phyloP scores from a whole-genome alignment of 2,888 invertebrate genomes.

The Apantesis nais region DNA sequence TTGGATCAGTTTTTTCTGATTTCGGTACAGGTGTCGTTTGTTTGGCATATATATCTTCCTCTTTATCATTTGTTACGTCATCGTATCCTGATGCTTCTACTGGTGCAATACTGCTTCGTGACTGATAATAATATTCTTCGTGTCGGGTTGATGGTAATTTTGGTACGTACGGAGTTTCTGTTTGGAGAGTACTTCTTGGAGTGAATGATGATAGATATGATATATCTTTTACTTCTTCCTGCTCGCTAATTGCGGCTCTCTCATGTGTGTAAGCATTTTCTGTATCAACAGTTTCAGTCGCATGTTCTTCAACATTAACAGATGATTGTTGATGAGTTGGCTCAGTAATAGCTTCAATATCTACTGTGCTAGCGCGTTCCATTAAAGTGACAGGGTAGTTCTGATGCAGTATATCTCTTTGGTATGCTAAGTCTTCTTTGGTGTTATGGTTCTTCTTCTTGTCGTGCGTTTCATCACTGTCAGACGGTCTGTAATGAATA shows the following conservation, averaged over 20 bases:
- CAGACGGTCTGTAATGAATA: constrained; percentile 79
- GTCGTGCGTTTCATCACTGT: constrained; percentile 69
- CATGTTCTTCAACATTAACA: constrained; percentile 55
- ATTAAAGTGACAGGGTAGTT: constrained; percentile 87
- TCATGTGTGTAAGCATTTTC: constrained; percentile 79
- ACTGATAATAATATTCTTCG: constrained; percentile 63
- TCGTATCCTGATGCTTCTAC: constrained; percentile 59
- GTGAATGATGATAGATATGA: constrained; percentile 51
- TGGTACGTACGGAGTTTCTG: constrained; percentile 63
- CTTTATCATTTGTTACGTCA: constrained; percentile 57
- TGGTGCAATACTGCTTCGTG: constrained; percentile 64
- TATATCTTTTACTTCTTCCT: constrained; percentile 59
- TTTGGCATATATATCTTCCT: constrained; percentile 57
- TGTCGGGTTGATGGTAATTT: constrained; percentile 56
- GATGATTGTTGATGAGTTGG: constrained; percentile 61
- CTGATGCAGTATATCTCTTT: constrained; percentile 87
- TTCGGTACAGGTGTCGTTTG: constrained; percentile 60
- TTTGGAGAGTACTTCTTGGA: constrained; percentile 56
- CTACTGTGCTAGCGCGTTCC: constrained; percentile 79
- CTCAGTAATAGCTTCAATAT: constrained; percentile 80
- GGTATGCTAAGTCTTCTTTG: constrained; percentile 85
- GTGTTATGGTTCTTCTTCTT: constrained; percentile 58
- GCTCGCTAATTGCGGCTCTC: constrained; percentile 66
- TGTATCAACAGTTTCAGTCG: constrained; percentile 65
- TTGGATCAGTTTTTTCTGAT: constrained; percentile 51